Evolutionary conservation across 2,797 vertebrate genomes (phyloP), one percentile per base, ranked within the genome.

Genomic region (Periparus ater): DNA sequence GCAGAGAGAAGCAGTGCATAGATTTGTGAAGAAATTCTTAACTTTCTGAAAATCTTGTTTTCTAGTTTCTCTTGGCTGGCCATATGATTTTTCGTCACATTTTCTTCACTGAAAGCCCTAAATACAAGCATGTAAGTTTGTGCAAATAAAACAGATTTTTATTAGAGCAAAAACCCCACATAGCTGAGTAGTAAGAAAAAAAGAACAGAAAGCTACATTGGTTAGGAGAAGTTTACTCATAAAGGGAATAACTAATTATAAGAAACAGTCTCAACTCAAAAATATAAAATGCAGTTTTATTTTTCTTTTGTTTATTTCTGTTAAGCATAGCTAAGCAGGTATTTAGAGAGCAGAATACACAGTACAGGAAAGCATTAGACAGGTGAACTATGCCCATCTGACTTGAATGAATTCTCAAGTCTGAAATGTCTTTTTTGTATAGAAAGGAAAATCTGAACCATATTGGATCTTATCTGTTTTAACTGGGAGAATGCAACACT

Each of bases 231-330:
- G 85, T 89, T 86, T 94, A 88, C 57, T 92, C 40, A 50, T 58
- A 74, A 48, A 53, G 48, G 80, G n/a, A 32, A 61, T 66, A 92
- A 95, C 68, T 80, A 95, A 92, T 87, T 71, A 89, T 47, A 89
- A 73, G 72, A 44, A 53, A 26, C 34, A 80, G 36, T 90, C 65
- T 42, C 62, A 85, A 32, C 75, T 91, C 47, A 76, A 32, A 32
- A 83, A 36, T 17, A 51, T 74, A 93, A 85, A 88, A 70, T 77
- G 53, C 34, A 88, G 63, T 72, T 92, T 60, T 38, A 15, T 13
- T 36, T 61, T 44, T 68, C 8, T 34, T 17, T 23, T 32, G 11
- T 38, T 82, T 91, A n/a, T 74, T 70, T 53, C 77, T 13, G 9
- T 62, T 45, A 84, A 81, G 21, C 21, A 88, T 23, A 87, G 38